Conservation (phyloP, 2,113 vertebrate genomes). For the Loxodonta africana region DNA sequence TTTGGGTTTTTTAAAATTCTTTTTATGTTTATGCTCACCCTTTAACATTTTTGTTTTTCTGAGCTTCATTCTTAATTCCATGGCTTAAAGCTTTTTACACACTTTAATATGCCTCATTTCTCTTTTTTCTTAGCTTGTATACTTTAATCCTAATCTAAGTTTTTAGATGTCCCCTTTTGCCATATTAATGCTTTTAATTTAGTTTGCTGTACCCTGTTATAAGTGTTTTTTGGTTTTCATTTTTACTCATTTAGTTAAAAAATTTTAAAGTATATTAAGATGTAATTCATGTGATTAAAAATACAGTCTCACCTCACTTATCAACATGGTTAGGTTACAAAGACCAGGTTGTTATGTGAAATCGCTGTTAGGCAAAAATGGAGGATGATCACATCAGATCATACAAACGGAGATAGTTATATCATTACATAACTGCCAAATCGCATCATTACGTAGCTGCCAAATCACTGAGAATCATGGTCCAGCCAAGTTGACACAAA, state of each 20-base stretch:
- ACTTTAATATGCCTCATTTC: background rate
- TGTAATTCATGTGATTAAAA: background rate
- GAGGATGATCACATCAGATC: too few species aligned
- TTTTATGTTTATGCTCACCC: background rate
- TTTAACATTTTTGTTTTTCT: conserved; percentile 4
- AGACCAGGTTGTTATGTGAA: too few species aligned
- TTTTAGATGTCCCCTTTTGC: background rate
- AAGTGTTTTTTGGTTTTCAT: background rate
- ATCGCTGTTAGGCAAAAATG: too few species aligned
- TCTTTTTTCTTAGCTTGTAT: conserved; percentile 44
- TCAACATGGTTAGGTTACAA: too few species aligned
- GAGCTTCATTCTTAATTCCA: conserved; percentile 22
- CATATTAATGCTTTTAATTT: conserved; percentile 61
- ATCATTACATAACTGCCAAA: too few species aligned
- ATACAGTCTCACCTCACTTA: too few species aligned
- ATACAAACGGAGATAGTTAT: too few species aligned
- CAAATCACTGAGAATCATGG: too few species aligned
- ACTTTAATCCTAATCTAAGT: conserved; percentile 32
- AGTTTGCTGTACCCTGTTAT: background rate
- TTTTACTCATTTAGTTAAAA: conserved; percentile 18
- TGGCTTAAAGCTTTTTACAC: conserved; percentile 41
- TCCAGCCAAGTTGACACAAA: too few species aligned
- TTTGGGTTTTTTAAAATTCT: background rate
- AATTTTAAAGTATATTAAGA: background rate
- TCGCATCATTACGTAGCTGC: too few species aligned